Base-by-base conservation (phyloP, 2,888 invertebrate species). In the Lamproptera curius region DNA sequence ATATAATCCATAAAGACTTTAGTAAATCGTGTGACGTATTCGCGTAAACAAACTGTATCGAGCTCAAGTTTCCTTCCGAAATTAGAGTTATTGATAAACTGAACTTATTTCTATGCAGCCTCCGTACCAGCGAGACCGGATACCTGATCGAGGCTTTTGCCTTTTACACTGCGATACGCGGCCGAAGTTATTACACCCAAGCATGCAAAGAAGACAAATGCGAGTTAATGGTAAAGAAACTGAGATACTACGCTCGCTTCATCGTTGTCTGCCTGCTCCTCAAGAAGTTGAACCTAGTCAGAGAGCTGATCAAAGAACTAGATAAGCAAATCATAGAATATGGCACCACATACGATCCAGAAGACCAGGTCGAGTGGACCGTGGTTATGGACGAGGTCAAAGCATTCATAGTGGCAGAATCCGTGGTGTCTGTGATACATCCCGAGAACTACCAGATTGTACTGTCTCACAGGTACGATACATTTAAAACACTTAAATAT, bases 131-230 rank as follows among this genome's bases (percentile, higher is more conserved):
- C 82, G 98, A 98, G 88, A 97, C 97, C 28, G 96, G 95, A 80
- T 98, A 98, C 83, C 89, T 98, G 64, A 95, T 96, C 77, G 98
- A 98, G 88, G 97, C 98, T 41, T 97, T 94, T 81, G 95, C 97
- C 49, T 98, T 98, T 85, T 98, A 98, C 89, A 94, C 95, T 41
- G 98, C 98, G 11, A 98, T 98, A 63, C 89, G 97, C 61, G 95
- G 96, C 53, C 89, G 98, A 63, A 95, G 95, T 14, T 98, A 98
- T 77, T 98, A 98, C 78, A 97, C 97, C 44, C 92, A 96, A 67
- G 97, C 97, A 0, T 93, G 93, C 56, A 96, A 97, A 76, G 97
- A 97, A 82, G 97, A 97, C 77, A 93, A 96, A 63, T 94, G 97
- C 59, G 98, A 98, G 76, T 80, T 98, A 55, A 97, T 98, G 96